Evolutionary conservation across 2,888 invertebrate species (phyloP), one percentile per base, ranked within the genome.

Genomic region (Tetheella fluctuosa): DNA sequence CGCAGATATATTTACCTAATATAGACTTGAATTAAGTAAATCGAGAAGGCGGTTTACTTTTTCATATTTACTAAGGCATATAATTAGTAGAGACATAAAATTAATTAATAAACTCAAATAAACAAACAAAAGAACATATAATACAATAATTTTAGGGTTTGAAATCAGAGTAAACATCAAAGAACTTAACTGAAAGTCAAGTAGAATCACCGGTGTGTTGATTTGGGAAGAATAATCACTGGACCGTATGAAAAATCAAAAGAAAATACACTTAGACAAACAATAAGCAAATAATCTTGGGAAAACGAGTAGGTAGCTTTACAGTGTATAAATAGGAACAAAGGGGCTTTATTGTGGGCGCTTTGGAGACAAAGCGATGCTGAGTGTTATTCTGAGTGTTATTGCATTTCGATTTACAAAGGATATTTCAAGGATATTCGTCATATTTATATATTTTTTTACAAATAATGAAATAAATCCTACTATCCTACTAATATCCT

Each of bases 311-410:
- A 60, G 60, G 39, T 25, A 48, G 20, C 48, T 48, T 8, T 15
- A 48, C 20, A 48, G 17, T n/a, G 8, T 17, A 42, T 17, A 42
- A 17, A 42, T 17, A 17, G 42, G 17, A 15, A 39, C 39, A 39
- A 39, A 39, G n/a, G 39, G 39, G 39, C n/a, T 10, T 30, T 30
- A 30, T 17, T 17, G 17, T 48, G n/a, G n/a, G 20, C 48, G 48
- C 59, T 67, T 65, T 64, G 60, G 53, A 67, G 68, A 77, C 73
- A 79, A 73, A 73, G 58, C 67, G 68, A 20, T 68, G 60, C 60
- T 55, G 59, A 67, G 69, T 71, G 71, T 79, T 83, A 83, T 84
- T 84, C 60, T 55, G 59, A 67, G 69, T 71, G 71, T 79, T 83
- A 83, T 84, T 84, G 77, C 80, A 79, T 84, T 83, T 48, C 0